Percentiles rank a stretch among this genome's conserved stretches.
Evolutionary conservation across 2,888 invertebrate genomes (phyloP).

Genomic region (Chydorus sphaericus): DNA sequence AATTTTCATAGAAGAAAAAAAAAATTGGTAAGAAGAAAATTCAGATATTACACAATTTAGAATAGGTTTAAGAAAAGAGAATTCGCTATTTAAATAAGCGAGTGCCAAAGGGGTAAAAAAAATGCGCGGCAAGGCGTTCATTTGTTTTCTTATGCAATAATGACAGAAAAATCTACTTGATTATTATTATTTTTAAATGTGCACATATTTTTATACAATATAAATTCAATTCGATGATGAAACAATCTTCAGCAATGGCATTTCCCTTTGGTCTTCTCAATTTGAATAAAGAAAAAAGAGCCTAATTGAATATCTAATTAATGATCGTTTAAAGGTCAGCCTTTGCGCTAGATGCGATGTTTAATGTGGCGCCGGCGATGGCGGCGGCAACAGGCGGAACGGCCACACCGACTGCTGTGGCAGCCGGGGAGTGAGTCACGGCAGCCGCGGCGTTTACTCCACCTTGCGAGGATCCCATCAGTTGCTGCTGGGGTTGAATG

Average conservation of each 20-base stretch:
- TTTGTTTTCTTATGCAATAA: too few relatives aligned
- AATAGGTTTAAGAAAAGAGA: constrained; percentile 1
- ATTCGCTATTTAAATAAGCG: not conserved
- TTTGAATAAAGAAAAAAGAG: not conserved
- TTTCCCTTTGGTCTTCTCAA: not conserved
- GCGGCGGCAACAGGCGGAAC: not conserved
- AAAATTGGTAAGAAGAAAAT: not conserved
- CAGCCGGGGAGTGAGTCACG: not conserved
- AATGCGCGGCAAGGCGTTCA: not conserved
- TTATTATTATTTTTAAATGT: too few relatives aligned
- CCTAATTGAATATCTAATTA: too few relatives aligned
- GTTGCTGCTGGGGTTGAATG: not conserved
- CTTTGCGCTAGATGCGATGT: not conserved
- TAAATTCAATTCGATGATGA: too few relatives aligned
- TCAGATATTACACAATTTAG: not conserved
- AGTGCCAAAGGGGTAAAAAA: not conserved
- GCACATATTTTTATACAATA: too few relatives aligned
- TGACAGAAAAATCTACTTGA: too few relatives aligned
- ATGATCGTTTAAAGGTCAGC: too few relatives aligned
- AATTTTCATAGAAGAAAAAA: not conserved
- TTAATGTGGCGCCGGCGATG: not conserved
- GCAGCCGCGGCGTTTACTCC: not conserved
- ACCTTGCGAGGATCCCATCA: not conserved
- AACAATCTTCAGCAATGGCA: too few relatives aligned
- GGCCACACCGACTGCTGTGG: not conserved